Conservation (phyloP, 2,113 vertebrate species). For the Dunckerocampus dactyliophorus region DNA sequence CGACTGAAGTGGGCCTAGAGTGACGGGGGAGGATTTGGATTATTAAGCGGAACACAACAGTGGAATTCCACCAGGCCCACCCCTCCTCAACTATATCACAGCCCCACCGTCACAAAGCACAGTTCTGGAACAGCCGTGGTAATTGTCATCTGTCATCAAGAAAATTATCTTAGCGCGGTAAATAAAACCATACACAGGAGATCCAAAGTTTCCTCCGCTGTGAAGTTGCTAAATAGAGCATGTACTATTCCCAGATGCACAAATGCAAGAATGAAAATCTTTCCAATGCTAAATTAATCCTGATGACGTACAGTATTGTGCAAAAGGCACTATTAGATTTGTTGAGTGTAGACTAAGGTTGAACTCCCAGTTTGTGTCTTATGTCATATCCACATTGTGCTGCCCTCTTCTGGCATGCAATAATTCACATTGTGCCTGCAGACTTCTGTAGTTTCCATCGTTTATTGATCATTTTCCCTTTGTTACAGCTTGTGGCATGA, state of each 20-base stretch:
- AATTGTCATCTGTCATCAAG: constrained; percentile 63
- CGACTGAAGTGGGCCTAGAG: constrained; percentile 61
- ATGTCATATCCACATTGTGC: no score
- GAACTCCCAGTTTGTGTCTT: no score
- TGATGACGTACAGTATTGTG: constrained; percentile 9
- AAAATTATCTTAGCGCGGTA: constrained; percentile 39
- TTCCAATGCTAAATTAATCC: constrained; percentile 21
- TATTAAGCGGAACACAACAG: constrained; percentile 72
- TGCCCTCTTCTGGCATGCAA: no score
- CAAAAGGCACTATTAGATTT: not conserved
- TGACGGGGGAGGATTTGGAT: constrained; percentile 70
- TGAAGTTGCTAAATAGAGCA: constrained; percentile 25
- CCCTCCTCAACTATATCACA: constrained; percentile 40
- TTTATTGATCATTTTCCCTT: no score
- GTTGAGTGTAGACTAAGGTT: no score
- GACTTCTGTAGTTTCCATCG: no score
- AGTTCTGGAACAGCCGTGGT: constrained; percentile 55
- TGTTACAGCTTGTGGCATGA: no score
- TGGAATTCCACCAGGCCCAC: constrained; percentile 50
- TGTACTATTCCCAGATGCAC: constrained; percentile 23
- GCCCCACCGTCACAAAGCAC: constrained; percentile 48
- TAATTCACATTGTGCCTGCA: no score
- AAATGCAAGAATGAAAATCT: constrained; percentile 17
- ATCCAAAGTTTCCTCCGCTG: constrained; percentile 17
- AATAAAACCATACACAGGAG: constrained; percentile 54